Base-by-base conservation (phyloP, 2,888 invertebrate species). In the Synanthedon formicaeformis region DNA sequence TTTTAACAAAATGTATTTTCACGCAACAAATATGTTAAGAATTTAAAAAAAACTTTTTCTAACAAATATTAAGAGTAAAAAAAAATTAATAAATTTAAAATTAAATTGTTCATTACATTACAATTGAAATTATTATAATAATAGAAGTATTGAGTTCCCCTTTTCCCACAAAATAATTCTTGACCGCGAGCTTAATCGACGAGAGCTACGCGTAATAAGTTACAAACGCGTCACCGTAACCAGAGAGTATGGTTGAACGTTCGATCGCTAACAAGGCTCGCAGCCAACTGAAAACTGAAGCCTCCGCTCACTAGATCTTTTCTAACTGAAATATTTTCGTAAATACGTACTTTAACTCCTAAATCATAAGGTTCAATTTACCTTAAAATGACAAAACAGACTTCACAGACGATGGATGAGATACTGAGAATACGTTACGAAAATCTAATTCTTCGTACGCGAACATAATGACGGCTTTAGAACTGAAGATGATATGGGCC, bases 391-490 rank as follows among this genome's bases (percentile, higher is more conserved):
- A 8, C 8, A 16, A 51, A 49, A 58, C 57, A 58, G 57, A 52
- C 58, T 60, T 56, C 60, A 53, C 51, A 55, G 58, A 62, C 62
- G 62, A 66, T 64, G 65, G 66, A 72, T 69, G 67, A 71, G 68
- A 73, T 75, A 69, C 71, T 66, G 61, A 73, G 67, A 75, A 70
- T 69, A 72, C 71, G 76, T 73, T 73, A 75, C 68, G 73, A 82
- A 79, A 83, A 77, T 85, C 71, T 79, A 81, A 84, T 83, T 82
- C 81, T 81, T 82, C 74, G 66, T 74, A 65, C 78, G 64, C 66
- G 72, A 81, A 73, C 79, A 81, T 84, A 84, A 85, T 86, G 85
- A 84, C 78, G 76, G 73, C 71, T 84, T 86, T 83, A 73, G 73
- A 78, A 79, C 75, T 75, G 73, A 77, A 72, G 75, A 82, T 81